Evolutionary conservation across 2,113 vertebrate species (phyloP), one percentile per base, ranked within the genome.

Genomic region (Fukomys damarensis): DNA sequence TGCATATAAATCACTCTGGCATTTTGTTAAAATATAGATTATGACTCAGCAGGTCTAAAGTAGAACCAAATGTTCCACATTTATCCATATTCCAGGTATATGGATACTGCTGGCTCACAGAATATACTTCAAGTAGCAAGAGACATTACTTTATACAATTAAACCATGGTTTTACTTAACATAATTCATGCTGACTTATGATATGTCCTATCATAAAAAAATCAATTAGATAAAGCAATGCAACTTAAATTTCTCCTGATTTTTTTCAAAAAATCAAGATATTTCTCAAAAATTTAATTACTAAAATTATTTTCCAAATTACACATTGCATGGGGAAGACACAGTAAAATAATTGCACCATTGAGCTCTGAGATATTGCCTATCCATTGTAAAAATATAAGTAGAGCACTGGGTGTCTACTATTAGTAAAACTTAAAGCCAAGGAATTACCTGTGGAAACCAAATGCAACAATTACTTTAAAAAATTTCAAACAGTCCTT

Each of bases 291-390:
- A 28, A n/a, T 30, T 59, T 35, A 87, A 88, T 85, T 24, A 56
- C 19, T 17, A 59, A 85, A 96, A 59, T 54, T 46, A 86, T 89
- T 82, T 79, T 56, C 41, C 79, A 80, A 59, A 74, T 54, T 84
- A 76, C 22, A 68, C 3, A 56, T 0, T 59, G 0, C 35, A 56
- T 2, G 56, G 12, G 6, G 6, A 89, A 72, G 49, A 63, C 22
- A 82, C 28, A 56, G 43, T 58, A 68, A 95, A 94, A 90, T 79
- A 88, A 89, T 58, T 22, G 85, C 65, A 89, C 28, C 41, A 35
- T 32, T 5, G 59, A 35, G 54, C 32, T 68, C 26, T 35, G 16
- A 93, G 38, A 28, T 38, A 68, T 35, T 56, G 22, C 7, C 38
- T 49, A 41, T 61, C 30, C 56, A 80, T 81, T 87, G 8, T 72